Conservation (phyloP, 2,888 invertebrate genomes). For the Agrotis segetum region DNA sequence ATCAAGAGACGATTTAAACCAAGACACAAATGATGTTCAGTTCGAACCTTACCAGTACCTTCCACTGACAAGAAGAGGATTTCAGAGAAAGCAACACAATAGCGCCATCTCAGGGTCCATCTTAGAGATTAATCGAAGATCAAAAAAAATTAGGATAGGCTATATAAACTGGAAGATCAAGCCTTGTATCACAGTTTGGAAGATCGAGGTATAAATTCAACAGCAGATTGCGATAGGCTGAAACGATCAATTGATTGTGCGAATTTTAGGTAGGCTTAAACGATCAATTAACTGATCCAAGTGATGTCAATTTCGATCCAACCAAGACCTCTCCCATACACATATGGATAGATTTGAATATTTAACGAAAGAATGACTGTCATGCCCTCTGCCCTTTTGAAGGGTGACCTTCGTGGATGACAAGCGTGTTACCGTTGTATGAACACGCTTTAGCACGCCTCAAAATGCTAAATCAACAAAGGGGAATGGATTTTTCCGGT, state of each 20-base stretch:
- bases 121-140: too few species aligned
- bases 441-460: constrained; percentile 36
- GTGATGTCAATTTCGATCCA: background rate
- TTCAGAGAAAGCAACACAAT: too few species aligned
- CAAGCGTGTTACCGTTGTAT: constrained; percentile 31
- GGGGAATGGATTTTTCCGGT: constrained; percentile 62
- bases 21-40: background rate
- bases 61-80: background rate
- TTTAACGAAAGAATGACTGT: background rate
- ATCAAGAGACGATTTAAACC: background rate
- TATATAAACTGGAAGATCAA: too few species aligned
- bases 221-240: background rate
- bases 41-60: too few species aligned
- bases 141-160: too few species aligned
- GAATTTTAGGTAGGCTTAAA: too few species aligned
- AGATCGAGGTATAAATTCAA: background rate
- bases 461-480: constrained; percentile 56
- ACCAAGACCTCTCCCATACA: background rate
- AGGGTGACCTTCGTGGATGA: constrained; percentile 6
- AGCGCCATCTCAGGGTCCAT: too few species aligned
- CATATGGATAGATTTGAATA: background rate
- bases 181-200: too few species aligned
- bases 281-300: background rate
- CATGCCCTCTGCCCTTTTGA: background rate
- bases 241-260: too few species aligned